phyloP scores from a whole-genome alignment of 2,888 invertebrate genomes.

The Morpho achilles region DNA sequence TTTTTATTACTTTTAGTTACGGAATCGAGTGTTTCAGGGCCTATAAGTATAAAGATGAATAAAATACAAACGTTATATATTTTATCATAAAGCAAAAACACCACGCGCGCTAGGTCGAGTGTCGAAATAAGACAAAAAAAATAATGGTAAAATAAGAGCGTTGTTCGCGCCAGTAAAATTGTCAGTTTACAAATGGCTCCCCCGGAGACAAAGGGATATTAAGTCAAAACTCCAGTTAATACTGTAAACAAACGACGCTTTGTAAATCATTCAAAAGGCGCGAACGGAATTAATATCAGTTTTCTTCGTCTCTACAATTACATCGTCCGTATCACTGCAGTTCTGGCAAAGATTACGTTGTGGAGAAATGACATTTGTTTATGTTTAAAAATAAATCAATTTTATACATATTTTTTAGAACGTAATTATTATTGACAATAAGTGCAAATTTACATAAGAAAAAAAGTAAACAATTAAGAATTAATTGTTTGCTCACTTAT shows the following conservation, averaged over 20 bases:
- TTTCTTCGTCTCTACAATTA: constrained; percentile 52
- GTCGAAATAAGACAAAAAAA: neutral
- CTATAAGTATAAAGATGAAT: too few relatives aligned
- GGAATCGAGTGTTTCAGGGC: too few relatives aligned
- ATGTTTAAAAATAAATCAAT: neutral
- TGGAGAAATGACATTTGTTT: constrained; percentile 2
- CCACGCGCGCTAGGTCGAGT: too few relatives aligned
- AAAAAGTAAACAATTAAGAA: too few relatives aligned
- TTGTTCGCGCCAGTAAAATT: constrained; percentile 6
- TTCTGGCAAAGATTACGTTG: constrained; percentile 41
- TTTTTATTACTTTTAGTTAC: too few relatives aligned
- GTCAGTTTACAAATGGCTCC: constrained; percentile 16
- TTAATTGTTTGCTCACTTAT: too few relatives aligned
- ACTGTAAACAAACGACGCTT: constrained; percentile 33
- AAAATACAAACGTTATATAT: too few relatives aligned
- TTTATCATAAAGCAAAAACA: too few relatives aligned
- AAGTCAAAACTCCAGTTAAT: constrained; percentile 29
- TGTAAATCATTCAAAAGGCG: constrained; percentile 38
- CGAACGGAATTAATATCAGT: constrained; percentile 56
- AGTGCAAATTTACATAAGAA: too few relatives aligned
- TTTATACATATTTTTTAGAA: too few relatives aligned
- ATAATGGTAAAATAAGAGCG: neutral
- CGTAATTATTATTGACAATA: too few relatives aligned
- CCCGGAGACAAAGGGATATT: constrained; percentile 29
- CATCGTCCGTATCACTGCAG: constrained; percentile 68